A percentile compares a stretch with the other conserved stretches of the same genome.
Evolutionary conservation across 2,797 vertebrate genomes (phyloP).

Genomic region (Loriculus beryllinus): DNA sequence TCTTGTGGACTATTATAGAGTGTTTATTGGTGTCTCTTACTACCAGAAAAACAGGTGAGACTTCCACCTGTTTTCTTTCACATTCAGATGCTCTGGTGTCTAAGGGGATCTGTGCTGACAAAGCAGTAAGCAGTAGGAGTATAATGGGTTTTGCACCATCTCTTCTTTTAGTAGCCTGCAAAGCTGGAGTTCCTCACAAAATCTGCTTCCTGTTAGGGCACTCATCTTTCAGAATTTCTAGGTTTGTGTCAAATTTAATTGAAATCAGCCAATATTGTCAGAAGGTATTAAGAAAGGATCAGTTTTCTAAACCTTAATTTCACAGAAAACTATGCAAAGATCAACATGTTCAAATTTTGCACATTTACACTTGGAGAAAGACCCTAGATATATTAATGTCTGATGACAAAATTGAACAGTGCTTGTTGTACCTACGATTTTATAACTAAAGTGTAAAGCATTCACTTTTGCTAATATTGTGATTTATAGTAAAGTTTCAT

Average conservation of each 20-base stretch:
- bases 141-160: background rate
- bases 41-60: background rate
- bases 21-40: background rate
- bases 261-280: background rate
- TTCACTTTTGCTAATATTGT: background rate
- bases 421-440: background rate
- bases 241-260: background rate
- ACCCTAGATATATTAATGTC: background rate
- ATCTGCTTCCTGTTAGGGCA: background rate
- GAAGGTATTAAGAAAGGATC: background rate
- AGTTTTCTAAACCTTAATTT: background rate
- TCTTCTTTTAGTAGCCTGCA: background rate
- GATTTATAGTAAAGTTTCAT: background rate
- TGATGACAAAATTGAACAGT: background rate
- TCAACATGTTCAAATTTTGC: background rate
- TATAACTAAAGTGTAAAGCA: background rate
- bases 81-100: background rate
- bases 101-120: background rate
- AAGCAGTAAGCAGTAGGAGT: background rate
- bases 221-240: background rate
- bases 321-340: background rate
- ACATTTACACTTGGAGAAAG: background rate
- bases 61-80: background rate
- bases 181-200: background rate
- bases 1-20: background rate